Evolutionary conservation across 2,888 invertebrate species (phyloP).

Genomic region (Rhagonycha lutea): DNA sequence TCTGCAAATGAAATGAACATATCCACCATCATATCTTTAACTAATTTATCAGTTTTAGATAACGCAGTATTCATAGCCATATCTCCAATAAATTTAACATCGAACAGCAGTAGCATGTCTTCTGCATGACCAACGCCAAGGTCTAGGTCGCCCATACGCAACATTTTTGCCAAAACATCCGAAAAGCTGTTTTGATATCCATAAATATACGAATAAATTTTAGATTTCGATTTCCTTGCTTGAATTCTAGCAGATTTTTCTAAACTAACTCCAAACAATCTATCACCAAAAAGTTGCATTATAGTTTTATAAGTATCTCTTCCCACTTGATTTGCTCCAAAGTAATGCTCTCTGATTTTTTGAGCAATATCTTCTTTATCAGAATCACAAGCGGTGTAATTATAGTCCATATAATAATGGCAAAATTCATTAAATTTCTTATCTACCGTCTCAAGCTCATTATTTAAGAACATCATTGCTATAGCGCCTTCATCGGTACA

Average conservation of each 20-base stretch:
- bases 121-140: conserved; percentile 5
- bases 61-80: neutral
- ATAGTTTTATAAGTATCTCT: too few relatives aligned
- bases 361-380: too few relatives aligned
- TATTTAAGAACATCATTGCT: neutral
- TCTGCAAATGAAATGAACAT: conserved; percentile 1
- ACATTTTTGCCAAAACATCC: neutral
- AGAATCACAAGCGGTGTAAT: neutral
- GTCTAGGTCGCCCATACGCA: neutral
- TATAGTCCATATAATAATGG: neutral
- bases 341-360: too few relatives aligned
- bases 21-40: neutral
- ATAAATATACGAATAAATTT: conserved; percentile 60
- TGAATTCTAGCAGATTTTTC: conserved; percentile 62
- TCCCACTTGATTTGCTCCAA: too few relatives aligned
- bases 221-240: conserved; percentile 58
- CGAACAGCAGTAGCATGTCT: neutral
- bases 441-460: neutral
- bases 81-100: neutral
- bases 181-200: neutral
- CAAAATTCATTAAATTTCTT: neutral
- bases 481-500: conserved; percentile 75
- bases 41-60: neutral
- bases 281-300: neutral
- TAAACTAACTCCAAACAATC: conserved; percentile 52